Percentiles rank a stretch among this genome's conserved stretches.
phyloP scores from a whole-genome alignment of 2,113 vertebrate species.

The Kryptolebias marmoratus region DNA sequence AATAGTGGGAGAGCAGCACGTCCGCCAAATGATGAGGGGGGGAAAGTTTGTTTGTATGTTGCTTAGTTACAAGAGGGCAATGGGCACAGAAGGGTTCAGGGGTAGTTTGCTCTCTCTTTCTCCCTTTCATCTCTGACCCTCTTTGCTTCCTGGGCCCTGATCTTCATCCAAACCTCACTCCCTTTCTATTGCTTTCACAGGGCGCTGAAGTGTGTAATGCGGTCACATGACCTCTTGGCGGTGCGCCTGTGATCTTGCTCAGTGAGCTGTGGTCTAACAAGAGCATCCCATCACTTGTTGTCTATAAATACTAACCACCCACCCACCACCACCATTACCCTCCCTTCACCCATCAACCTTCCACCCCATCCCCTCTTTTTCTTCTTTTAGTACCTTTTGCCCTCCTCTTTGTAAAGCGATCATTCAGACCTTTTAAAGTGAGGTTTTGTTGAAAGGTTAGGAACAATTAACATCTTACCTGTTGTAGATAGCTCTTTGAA shows the following conservation, averaged over 20 bases:
- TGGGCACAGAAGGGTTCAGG: constrained; percentile 40
- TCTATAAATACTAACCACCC: constrained; percentile 78
- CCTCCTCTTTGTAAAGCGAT: neutral
- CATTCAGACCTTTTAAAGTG: no score
- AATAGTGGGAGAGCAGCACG: constrained; percentile 42
- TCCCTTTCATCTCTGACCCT: constrained; percentile 32
- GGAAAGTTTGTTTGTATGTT: constrained; percentile 60
- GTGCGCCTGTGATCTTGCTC: constrained; percentile 78
- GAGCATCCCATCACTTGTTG: constrained; percentile 82
- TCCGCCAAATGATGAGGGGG: constrained; percentile 40
- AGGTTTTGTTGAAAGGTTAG: no score
- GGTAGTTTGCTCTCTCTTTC: constrained; percentile 34
- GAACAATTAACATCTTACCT: no score
- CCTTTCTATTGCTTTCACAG: constrained; percentile 60
- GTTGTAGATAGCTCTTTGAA: no score
- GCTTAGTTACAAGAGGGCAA: constrained; percentile 55
- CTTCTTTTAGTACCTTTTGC: constrained; percentile 23
- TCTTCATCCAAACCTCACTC: constrained; percentile 21
- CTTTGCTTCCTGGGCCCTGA: constrained; percentile 27
- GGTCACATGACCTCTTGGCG: constrained; percentile 80
- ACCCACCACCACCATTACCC: constrained; percentile 8
- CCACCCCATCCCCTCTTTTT: constrained; percentile 17
- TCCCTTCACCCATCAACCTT: constrained; percentile 24
- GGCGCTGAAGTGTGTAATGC: constrained; percentile 72
- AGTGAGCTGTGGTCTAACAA: constrained; percentile 77